phyloP scores from a whole-genome alignment of 92 coral and sea anemone genomes.

The Anthopleura xanthogrammica region DNA sequence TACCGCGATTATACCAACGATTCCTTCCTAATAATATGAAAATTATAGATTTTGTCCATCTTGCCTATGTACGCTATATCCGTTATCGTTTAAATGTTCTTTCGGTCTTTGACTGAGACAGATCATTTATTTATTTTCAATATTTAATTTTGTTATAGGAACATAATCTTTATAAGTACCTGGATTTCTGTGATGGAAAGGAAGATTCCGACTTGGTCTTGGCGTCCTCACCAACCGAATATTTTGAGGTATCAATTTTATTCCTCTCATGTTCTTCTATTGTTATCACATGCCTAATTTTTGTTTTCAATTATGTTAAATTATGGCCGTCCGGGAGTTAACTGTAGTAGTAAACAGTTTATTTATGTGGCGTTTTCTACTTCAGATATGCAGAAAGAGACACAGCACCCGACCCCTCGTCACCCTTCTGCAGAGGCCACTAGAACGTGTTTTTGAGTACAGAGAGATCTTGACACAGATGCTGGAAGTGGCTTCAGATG shows the following conservation, averaged over 20 bases:
- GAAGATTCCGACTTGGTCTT: constrained; percentile 79
- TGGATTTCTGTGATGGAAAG: constrained; percentile 81
- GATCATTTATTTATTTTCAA: neutral
- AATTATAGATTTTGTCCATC: too few species aligned
- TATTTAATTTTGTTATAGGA: constrained; percentile 48
- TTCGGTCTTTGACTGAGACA: too few species aligned
- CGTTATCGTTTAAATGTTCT: too few species aligned
- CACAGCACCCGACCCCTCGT: constrained; percentile 67
- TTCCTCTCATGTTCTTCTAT: neutral
- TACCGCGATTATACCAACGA: neutral
- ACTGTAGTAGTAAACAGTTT: neutral
- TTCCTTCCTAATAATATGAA: too few species aligned
- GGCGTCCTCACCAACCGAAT: constrained; percentile 65
- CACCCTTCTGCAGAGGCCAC: constrained; percentile 79
- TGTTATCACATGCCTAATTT: neutral
- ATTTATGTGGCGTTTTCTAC: neutral
- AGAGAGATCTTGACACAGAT: constrained; percentile 66
- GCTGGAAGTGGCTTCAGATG: constrained; percentile 59
- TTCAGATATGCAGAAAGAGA: constrained; percentile 52
- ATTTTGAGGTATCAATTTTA: constrained; percentile 65
- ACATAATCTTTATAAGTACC: constrained; percentile 81
- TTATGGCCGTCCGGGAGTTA: too few species aligned
- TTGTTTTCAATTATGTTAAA: neutral
- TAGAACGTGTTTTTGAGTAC: constrained; percentile 86
- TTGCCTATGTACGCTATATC: too few species aligned